Percentiles rank a stretch among this genome's conserved stretches.
These are phyloP conservation scores for Cyprinus carpio DNA, from an alignment of 2,113 vertebrate species.

Conservation along the genomic window DNA sequence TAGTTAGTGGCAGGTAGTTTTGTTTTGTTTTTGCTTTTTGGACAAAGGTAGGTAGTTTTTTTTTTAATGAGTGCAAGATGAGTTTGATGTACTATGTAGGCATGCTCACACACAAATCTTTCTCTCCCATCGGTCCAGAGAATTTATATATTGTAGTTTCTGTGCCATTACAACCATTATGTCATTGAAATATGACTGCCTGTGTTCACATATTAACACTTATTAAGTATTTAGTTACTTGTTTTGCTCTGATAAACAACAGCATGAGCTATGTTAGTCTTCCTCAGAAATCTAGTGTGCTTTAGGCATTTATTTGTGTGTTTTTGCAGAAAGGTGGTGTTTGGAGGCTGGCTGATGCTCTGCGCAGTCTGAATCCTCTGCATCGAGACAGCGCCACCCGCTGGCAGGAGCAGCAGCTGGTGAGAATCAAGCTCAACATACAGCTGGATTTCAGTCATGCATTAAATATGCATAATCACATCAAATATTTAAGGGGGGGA, in stretches of 20 bases:
- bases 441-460: background rate
- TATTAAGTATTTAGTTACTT: background rate
- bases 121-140: background rate
- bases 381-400: conserved; percentile 74
- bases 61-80: too few relatives aligned
- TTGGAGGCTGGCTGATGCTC: conserved; percentile 74
- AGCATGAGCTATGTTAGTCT: background rate
- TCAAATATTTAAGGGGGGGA: background rate
- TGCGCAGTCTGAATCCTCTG: conserved; percentile 81
- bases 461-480: background rate
- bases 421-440: conserved; percentile 67
- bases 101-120: background rate
- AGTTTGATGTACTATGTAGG: too few relatives aligned
- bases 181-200: background rate
- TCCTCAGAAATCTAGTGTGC: background rate
- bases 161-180: background rate
- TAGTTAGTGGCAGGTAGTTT: too few relatives aligned
- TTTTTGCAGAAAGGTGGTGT: conserved; percentile 33
- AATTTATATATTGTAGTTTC: background rate
- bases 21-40: too few relatives aligned
- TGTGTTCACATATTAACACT: background rate
- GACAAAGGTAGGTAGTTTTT: too few relatives aligned
- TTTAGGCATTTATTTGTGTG: conserved; percentile 18
- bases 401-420: conserved; percentile 87
- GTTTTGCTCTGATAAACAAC: background rate